These are phyloP conservation scores for Lepidiolamprologus cunningtoni DNA, from an alignment of 2,113 vertebrate genomes.

Conservation along the genomic window DNA sequence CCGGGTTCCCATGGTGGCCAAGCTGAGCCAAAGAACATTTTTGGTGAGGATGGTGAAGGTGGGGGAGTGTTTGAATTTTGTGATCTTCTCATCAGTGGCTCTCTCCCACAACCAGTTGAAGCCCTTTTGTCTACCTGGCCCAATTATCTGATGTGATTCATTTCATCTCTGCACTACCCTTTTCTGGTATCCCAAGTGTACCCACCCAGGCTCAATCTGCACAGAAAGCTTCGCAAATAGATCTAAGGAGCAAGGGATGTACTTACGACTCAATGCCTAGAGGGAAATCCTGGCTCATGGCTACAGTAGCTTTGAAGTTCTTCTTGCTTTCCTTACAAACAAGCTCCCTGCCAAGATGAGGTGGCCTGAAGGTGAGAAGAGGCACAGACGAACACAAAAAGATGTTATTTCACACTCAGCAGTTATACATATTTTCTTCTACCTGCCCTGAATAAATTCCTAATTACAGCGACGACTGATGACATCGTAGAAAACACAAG, in stretches of 20 bases:
- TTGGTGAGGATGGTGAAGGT: background rate
- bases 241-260: slow-evolving; percentile 14
- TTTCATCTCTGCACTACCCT: background rate
- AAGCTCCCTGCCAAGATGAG: slow-evolving; percentile 89
- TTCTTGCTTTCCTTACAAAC: slow-evolving; percentile 96
- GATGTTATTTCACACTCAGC: background rate
- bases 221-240: background rate
- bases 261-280: slow-evolving; percentile 91
- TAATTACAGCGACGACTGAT: background rate
- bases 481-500: background rate
- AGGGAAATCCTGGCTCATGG: slow-evolving; percentile 97
- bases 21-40: background rate
- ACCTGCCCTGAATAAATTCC: background rate
- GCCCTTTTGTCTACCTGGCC: background rate
- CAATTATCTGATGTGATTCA: slow-evolving; percentile 19
- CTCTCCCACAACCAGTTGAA: background rate
- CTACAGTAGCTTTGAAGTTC: slow-evolving; percentile 93
- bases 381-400: background rate
- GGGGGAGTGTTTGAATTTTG: background rate
- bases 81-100: background rate
- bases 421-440: background rate
- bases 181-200: background rate
- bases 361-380: slow-evolving; percentile 72
- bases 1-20: background rate
- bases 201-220: background rate